A percentile compares a stretch with the other conserved stretches of the same genome.
phyloP scores from a whole-genome alignment of 2,797 vertebrate genomes.

The Strix occidentalis region DNA sequence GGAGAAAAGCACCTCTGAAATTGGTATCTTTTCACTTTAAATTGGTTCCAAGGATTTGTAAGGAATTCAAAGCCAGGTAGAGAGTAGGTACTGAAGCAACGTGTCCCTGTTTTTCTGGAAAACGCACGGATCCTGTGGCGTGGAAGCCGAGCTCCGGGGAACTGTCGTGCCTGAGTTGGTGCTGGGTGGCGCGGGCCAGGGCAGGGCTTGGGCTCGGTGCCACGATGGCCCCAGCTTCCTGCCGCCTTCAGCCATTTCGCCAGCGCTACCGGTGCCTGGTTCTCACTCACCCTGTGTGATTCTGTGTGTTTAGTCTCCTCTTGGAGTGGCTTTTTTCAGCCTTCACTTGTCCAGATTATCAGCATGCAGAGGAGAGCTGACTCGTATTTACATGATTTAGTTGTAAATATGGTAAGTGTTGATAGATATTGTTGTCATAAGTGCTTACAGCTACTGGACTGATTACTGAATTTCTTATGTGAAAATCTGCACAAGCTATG shows the following conservation, averaged over 20 bases:
- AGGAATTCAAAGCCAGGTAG: neutral
- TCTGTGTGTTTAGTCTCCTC: neutral
- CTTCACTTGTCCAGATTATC: neutral
- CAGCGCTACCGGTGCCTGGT: neutral
- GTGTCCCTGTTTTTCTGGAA: neutral
- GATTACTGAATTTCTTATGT: constrained; percentile 43
- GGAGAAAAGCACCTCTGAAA: neutral
- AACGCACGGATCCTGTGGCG: fast-evolving
- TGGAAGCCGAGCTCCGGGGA: neutral
- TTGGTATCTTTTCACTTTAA: neutral
- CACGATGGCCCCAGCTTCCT: neutral
- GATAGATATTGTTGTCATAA: constrained; percentile 60
- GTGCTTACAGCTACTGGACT: constrained; percentile 38
- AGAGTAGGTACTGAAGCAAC: neutral
- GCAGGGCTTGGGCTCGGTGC: neutral
- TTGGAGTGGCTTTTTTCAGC: neutral
- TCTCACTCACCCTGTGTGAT: fast-evolving
- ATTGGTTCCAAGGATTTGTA: neutral
- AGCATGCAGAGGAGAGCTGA: constrained; percentile 19
- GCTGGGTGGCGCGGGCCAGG: neutral
- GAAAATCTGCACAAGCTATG: neutral
- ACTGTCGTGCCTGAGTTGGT: fast-evolving
- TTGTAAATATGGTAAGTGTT: constrained; percentile 49
- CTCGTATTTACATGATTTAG: constrained; percentile 57
- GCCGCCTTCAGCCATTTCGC: neutral